Percentiles rank a stretch among this genome's conserved stretches.
Evolutionary conservation across 2,888 invertebrate genomes (phyloP).

Genomic region (Odontomyia ornata): DNA sequence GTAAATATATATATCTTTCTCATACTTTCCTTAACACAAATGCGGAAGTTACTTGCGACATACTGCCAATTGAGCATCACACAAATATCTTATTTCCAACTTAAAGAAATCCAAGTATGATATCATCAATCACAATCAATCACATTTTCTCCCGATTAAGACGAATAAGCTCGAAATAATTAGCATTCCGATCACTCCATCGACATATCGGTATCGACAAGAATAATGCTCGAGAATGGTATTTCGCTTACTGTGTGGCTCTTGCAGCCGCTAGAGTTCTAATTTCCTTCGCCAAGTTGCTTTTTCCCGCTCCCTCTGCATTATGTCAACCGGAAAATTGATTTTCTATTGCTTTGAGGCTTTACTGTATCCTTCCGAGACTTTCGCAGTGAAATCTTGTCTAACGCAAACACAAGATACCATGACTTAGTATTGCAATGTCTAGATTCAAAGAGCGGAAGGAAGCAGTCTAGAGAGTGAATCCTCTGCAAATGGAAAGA

Average conservation of each 20-base stretch:
- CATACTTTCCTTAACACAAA: too few species aligned
- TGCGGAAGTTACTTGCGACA: too few species aligned
- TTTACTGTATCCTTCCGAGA: constrained; percentile 29
- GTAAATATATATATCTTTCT: too few species aligned
- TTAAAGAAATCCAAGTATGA: not conserved
- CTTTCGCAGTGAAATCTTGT: constrained; percentile 8
- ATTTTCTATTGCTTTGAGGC: constrained; percentile 42
- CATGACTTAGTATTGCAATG: constrained; percentile 33
- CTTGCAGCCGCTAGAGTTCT: constrained; percentile 16
- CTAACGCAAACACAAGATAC: constrained; percentile 31
- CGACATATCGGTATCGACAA: not conserved
- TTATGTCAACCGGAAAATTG: constrained; percentile 42
- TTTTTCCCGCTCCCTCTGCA: not conserved
- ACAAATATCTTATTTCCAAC: not conserved
- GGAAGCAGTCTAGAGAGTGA: constrained; percentile 17
- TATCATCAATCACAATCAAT: constrained; percentile 34
- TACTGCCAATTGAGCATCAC: too few species aligned
- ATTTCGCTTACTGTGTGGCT: not conserved
- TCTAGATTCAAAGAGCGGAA: constrained; percentile 22
- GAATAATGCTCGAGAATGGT: not conserved
- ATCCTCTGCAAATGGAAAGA: not conserved
- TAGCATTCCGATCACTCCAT: constrained; percentile 28
- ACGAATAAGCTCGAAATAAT: constrained; percentile 32
- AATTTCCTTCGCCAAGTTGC: constrained; percentile 25
- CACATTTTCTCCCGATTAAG: constrained; percentile 23